phyloP scores from a whole-genome alignment of 2,113 vertebrate genomes.

The Romanogobio albipinnatus region DNA sequence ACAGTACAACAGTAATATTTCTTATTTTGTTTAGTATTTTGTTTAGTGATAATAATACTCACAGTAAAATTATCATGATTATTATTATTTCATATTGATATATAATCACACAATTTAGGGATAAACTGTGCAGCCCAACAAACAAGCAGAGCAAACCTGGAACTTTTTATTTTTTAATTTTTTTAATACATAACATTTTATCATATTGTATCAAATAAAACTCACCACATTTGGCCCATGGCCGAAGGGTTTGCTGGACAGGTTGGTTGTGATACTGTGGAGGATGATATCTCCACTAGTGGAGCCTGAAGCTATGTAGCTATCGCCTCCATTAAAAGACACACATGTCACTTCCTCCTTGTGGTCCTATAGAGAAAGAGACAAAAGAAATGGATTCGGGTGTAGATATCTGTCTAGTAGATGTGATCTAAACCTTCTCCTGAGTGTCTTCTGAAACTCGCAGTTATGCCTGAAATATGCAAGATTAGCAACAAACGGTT shows the following conservation, averaged over 20 bases:
- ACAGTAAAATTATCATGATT: not conserved
- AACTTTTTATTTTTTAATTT: no score
- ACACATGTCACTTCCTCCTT: constrained; percentile 90
- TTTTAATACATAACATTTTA: no score
- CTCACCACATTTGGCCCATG: constrained; percentile 86
- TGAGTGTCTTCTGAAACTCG: not conserved
- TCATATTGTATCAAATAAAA: not conserved
- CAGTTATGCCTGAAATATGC: not conserved
- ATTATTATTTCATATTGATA: not conserved
- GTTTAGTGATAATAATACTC: no score
- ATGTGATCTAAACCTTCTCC: not conserved
- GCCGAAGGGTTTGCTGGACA: constrained; percentile 91
- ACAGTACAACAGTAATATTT: no score
- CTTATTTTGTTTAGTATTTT: no score
- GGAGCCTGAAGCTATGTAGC: constrained; percentile 90
- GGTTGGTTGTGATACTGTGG: constrained; percentile 91
- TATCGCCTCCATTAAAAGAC: constrained; percentile 90
- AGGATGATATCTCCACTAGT: constrained; percentile 93
- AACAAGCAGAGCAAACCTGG: no score
- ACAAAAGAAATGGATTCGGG: not conserved
- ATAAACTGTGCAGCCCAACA: no score
- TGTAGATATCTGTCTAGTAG: not conserved
- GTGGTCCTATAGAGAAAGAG: constrained; percentile 82
- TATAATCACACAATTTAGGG: not conserved
- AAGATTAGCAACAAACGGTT: not conserved